Base-by-base conservation (phyloP, 2,113 vertebrate species). In the Bufo gargarizans region DNA sequence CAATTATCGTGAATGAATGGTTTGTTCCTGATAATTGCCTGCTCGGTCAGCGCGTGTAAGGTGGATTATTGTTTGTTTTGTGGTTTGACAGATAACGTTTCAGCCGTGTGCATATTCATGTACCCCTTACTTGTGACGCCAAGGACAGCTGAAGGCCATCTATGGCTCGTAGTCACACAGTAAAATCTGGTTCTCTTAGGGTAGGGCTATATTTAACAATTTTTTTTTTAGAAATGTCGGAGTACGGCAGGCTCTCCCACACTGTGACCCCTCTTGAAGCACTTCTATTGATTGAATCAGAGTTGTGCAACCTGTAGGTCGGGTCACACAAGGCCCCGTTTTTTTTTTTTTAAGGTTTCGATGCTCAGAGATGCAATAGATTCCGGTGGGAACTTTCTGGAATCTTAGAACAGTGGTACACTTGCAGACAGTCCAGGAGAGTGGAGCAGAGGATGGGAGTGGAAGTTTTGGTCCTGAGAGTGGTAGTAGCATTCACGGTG, bases 271-370 rank as follows among this genome's bases (percentile, higher is more conserved):
- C 45, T 72, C 33, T 71, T 4, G 4, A 71, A 45, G 43, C 12
- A 16, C 16, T 72, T 22, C 3, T 14, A 74, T 74, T 74, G 71
- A 14, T 50, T 76, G 17, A 50, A 19, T 20, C 16, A 50, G 72
- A 76, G 72, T 50, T 19, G 72, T 50, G 72, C 45, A 76, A 76
- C 72, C 72, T 20, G 72, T 74, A 20, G 72, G 72, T 76, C 17
- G 16, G 17, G 72, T 76, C 45, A 76, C 12, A 43, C 13, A 22
- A 43, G 72, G 13, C 47, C 16, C 72, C 14, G 3, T 19, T 76
- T 67, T n/a, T 67, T 10, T 20, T 69, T n/a, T 3, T n/a, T 43
- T 6, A 6, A 2, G 3, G 16, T 11, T 47, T 13, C 0, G 4
- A 13, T 43, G 3, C 1, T 4, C 1, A 17, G 33, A 20, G 47